Conservation (phyloP, 1,140 invertebrate genomes). For the Protaetia brevitarsis region DNA sequence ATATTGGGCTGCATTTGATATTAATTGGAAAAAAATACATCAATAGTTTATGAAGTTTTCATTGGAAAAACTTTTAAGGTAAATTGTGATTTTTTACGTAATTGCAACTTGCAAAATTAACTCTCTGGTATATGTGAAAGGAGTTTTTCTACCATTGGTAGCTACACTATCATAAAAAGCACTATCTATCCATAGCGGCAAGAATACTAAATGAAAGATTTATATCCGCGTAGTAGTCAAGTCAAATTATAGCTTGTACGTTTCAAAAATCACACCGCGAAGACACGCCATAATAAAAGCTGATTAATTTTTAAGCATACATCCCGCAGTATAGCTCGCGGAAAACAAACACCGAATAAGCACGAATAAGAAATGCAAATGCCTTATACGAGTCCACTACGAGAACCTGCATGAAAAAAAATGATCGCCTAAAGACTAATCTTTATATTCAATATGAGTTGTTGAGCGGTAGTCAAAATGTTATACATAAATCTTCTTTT, state of each 20-base stretch:
- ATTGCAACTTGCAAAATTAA: too few species aligned
- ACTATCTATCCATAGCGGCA: too few species aligned
- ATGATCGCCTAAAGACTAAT: background rate
- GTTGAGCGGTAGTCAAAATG: background rate
- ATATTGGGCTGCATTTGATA: too few species aligned
- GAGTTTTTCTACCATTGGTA: too few species aligned
- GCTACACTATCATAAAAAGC: too few species aligned
- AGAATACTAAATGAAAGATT: too few species aligned
- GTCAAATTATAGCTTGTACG: background rate
- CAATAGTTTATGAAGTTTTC: too few species aligned
- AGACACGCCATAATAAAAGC: conserved; percentile 1
- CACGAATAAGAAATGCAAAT: conserved; percentile 6
- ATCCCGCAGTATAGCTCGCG: background rate
- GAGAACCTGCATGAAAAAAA: background rate
- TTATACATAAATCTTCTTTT: background rate
- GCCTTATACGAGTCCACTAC: background rate
- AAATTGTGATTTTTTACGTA: too few species aligned
- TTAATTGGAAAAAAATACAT: too few species aligned
- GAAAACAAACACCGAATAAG: background rate
- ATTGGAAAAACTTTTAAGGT: too few species aligned
- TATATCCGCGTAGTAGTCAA: background rate
- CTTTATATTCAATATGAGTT: background rate
- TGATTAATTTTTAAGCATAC: conserved; percentile 16
- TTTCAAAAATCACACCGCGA: background rate
- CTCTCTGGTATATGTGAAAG: too few species aligned